Conservation (phyloP, 2,888 invertebrate species). For the Mesorhabditis sp. region DNA sequence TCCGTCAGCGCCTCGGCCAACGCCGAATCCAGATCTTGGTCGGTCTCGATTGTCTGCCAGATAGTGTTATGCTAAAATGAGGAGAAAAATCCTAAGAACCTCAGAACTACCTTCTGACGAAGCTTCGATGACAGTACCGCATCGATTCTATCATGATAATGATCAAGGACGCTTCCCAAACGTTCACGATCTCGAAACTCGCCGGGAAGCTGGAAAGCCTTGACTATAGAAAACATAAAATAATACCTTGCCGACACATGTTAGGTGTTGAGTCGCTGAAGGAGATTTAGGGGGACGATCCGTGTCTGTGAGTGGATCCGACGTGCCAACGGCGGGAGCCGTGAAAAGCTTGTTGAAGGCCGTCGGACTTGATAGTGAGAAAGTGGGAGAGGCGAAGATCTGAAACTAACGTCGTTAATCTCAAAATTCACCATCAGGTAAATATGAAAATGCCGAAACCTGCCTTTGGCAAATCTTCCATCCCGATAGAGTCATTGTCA, state of each 20-base stretch:
- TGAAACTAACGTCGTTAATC: constrained; percentile 21
- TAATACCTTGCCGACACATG: not conserved
- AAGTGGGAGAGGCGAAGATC: constrained; percentile 49
- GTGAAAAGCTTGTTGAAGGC: constrained; percentile 52
- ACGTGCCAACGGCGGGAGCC: constrained; percentile 34
- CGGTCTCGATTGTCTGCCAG: constrained; percentile 87
- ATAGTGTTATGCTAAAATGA: constrained; percentile 65
- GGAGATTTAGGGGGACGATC: constrained; percentile 1
- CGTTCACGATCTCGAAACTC: constrained; percentile 32
- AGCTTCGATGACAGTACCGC: constrained; percentile 67
- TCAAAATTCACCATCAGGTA: not conserved
- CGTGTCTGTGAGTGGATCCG: constrained; percentile 35
- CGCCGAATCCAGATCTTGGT: constrained; percentile 92
- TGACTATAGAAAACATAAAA: constrained; percentile 4
- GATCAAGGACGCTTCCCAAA: constrained; percentile 46
- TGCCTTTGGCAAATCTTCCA: constrained; percentile 41
- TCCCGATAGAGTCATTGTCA: constrained; percentile 19
- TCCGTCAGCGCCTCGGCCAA: constrained; percentile 68
- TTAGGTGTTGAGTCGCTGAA: not conserved
- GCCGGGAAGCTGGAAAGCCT: constrained; percentile 20
- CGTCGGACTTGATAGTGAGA: constrained; percentile 34
- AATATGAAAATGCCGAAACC: not conserved
- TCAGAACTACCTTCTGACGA: constrained; percentile 58
- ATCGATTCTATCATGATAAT: constrained; percentile 53
- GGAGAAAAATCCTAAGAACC: not conserved